These are phyloP conservation scores for Oscheius sp. DNA, from an alignment of 2,888 invertebrate species.

Conservation along the genomic window DNA sequence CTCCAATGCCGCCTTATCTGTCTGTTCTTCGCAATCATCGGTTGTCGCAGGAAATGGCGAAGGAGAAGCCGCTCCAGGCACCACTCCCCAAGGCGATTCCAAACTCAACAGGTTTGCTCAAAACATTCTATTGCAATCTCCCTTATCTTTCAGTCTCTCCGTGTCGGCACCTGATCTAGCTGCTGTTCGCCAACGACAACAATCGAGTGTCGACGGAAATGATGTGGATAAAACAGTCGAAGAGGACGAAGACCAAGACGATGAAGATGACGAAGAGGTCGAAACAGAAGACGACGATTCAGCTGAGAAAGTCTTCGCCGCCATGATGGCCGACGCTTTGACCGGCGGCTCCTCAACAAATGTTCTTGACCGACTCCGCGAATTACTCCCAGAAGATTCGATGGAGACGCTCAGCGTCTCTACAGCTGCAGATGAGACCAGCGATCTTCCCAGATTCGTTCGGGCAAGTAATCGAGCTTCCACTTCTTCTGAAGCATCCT, in stretches of 20 bases:
- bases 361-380: constrained; percentile 6
- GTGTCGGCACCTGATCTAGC: constrained; percentile 59
- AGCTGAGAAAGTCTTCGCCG: constrained; percentile 23
- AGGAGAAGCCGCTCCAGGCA: background rate
- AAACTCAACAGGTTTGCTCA: constrained; percentile 14
- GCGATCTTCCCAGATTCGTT: background rate
- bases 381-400: constrained; percentile 15
- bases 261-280: constrained; percentile 47
- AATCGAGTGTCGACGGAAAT: constrained; percentile 38
- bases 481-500: constrained; percentile 18
- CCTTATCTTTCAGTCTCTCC: constrained; percentile 36
- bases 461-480: background rate
- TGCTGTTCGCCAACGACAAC: constrained; percentile 41
- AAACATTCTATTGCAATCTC: background rate
- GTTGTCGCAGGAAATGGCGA: constrained; percentile 6
- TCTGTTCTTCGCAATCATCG: constrained; percentile 35
- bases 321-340: constrained; percentile 29
- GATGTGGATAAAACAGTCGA: constrained; percentile 40
- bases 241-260: constrained; percentile 44
- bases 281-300: constrained; percentile 21
- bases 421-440: background rate
- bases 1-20: constrained; percentile 31
- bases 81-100: constrained; percentile 19
- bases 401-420: background rate
- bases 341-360: background rate